Conservation (phyloP, 2,797 vertebrate genomes). For the Fratercula arctica region DNA sequence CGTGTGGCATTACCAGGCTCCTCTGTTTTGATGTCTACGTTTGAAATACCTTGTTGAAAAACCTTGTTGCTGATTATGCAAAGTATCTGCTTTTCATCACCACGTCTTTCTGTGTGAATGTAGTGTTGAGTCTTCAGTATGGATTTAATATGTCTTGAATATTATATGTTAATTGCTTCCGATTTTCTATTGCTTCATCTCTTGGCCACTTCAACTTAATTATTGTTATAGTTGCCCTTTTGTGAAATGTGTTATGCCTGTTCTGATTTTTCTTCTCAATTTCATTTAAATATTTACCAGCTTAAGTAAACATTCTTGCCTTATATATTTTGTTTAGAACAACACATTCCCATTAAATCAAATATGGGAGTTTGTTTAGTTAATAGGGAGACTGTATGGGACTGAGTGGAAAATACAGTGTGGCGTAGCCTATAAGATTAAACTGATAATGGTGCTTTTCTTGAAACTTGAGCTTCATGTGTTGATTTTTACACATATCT, state of each 20-base stretch:
- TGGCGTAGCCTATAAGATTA: not conserved
- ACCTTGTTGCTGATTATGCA: not conserved
- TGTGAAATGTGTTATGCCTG: not conserved
- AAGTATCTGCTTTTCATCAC: conserved; percentile 17
- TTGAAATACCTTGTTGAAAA: not conserved
- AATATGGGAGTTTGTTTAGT: conserved; percentile 2
- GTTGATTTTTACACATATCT: not conserved
- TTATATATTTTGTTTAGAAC: conserved; percentile 16
- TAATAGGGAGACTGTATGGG: not conserved
- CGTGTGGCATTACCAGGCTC: not conserved
- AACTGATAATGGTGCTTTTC: not conserved
- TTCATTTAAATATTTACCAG: conserved; percentile 3
- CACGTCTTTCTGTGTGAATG: not conserved
- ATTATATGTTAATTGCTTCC: conserved; percentile 31
- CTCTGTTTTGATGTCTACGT: not conserved
- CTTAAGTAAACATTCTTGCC: not conserved
- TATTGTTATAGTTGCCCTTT: conserved; percentile 20
- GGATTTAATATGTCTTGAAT: conserved; percentile 15
- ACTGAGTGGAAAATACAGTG: not conserved
- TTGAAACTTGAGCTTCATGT: not conserved
- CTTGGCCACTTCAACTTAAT: conserved; percentile 26
- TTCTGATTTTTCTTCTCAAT: conserved; percentile 3
- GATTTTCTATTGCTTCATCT: conserved; percentile 34
- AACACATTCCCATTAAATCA: conserved; percentile 20
- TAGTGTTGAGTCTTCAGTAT: not conserved